Percentiles rank a stretch among this genome's conserved stretches.
These are phyloP conservation scores for Timandra comae DNA, from an alignment of 2,888 invertebrate species.

Conservation along the genomic window DNA sequence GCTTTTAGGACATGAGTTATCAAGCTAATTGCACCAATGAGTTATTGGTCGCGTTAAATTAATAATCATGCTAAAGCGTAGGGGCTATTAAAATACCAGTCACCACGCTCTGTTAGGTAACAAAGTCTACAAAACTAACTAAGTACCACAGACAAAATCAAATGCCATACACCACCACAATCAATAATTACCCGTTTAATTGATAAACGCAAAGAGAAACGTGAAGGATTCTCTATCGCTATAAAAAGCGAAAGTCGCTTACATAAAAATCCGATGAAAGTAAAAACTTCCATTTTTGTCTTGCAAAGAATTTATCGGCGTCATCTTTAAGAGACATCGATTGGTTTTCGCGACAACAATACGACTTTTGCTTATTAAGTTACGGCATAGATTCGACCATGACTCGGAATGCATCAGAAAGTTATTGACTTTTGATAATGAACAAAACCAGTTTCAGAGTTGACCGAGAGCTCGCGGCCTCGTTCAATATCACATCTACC, in stretches of 20 bases:
- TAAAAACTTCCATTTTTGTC: conserved; percentile 27
- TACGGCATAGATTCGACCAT: conserved; percentile 58
- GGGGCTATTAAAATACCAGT: too few relatives aligned
- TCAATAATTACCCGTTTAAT: conserved; percentile 1
- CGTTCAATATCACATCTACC: conserved; percentile 62
- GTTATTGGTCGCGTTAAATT: too few relatives aligned
- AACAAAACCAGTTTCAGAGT: conserved; percentile 66
- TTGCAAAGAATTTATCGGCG: conserved; percentile 28
- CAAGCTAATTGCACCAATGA: too few relatives aligned
- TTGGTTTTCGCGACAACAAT: conserved; percentile 24
- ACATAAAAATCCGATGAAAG: conserved; percentile 38
- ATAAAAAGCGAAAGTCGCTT: conserved; percentile 39
- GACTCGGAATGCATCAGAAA: conserved; percentile 72
- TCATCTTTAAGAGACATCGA: conserved; percentile 23
- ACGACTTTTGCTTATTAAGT: conserved; percentile 37
- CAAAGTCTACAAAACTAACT: too few relatives aligned
- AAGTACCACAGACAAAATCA: too few relatives aligned
- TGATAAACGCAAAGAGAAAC: conserved; percentile 20
- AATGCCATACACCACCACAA: conserved; percentile 4
- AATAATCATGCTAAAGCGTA: too few relatives aligned
- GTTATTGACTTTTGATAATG: conserved; percentile 78
- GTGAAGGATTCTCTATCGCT: conserved; percentile 21
- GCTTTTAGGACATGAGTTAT: too few relatives aligned
- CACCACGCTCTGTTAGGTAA: too few relatives aligned
- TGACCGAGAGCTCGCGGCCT: conserved; percentile 69